These are phyloP conservation scores for Carassius gibelio DNA, from an alignment of 2,113 vertebrate species.

Conservation along the genomic window DNA sequence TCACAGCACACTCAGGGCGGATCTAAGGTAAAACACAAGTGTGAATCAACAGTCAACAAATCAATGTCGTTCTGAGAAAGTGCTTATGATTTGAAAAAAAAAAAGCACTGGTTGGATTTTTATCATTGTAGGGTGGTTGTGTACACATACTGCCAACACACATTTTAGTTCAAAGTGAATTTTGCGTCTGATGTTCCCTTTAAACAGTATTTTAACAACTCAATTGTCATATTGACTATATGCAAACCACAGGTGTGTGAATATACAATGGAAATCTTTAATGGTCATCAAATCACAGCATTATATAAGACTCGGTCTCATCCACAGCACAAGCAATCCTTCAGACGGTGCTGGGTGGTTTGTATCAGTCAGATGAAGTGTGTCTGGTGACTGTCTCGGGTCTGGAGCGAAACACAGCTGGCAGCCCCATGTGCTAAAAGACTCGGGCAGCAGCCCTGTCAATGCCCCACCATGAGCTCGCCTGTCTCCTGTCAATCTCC, in stretches of 20 bases:
- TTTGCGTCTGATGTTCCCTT: too few species aligned
- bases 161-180: too few species aligned
- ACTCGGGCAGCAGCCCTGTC: slow-evolving; percentile 27
- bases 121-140: too few species aligned
- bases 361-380: background rate
- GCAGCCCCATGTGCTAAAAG: slow-evolving; percentile 47
- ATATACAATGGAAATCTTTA: background rate
- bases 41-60: too few species aligned
- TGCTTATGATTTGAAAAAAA: too few species aligned
- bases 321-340: slow-evolving; percentile 13
- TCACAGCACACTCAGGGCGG: too few species aligned
- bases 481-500: slow-evolving; percentile 62
- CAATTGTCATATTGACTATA: background rate
- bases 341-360: background rate
- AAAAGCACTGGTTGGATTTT: too few species aligned
- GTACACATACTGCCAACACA: too few species aligned
- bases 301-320: background rate
- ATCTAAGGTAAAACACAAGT: too few species aligned
- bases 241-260: background rate
- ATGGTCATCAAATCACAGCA: background rate
- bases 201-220: background rate
- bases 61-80: too few species aligned
- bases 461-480: slow-evolving; percentile 34
- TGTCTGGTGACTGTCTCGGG: slow-evolving; percentile 34
- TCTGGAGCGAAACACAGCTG: slow-evolving; percentile 49